Evolutionary conservation across 1,140 invertebrate species (phyloP).

Genomic region (Globodera ellingtonae): DNA sequence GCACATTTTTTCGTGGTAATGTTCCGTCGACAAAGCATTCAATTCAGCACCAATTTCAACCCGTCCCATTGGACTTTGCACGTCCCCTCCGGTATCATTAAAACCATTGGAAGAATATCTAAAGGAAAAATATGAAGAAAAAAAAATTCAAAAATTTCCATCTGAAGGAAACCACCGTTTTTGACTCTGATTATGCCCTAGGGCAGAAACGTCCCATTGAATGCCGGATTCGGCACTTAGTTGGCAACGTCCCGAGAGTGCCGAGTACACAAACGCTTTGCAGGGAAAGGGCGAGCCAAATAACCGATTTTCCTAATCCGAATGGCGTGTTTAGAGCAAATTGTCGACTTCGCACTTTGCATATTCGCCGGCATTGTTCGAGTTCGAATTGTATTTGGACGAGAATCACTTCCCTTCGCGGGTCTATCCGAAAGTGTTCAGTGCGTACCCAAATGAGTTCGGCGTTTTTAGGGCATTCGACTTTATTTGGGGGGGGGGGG

Average conservation of each 20-base stretch:
- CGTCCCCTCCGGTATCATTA: not conserved
- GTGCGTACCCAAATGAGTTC: constrained; percentile 57
- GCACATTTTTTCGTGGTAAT: constrained; percentile 60
- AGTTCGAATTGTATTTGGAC: constrained; percentile 49
- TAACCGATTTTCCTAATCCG: constrained; percentile 53
- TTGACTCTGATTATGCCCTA: not conserved
- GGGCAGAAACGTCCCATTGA: not conserved
- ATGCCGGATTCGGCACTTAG: constrained; percentile 56
- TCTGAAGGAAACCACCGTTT: not conserved
- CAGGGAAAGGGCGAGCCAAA: constrained; percentile 56
- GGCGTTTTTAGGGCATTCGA: constrained; percentile 40
- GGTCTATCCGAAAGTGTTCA: constrained; percentile 55
- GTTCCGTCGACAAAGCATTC: constrained; percentile 57
- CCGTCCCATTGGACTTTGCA: not conserved
- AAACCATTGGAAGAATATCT: not conserved
- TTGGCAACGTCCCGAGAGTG: constrained; percentile 54
- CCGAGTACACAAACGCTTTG: constrained; percentile 60
- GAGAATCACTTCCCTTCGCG: constrained; percentile 55
- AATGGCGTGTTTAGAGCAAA: not conserved
- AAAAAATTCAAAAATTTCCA: not conserved
- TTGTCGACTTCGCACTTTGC: constrained; percentile 34
- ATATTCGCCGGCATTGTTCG: constrained; percentile 57
- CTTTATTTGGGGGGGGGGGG: constrained; percentile 30
- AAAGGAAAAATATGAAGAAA: no score
- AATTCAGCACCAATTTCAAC: constrained; percentile 40